phyloP scores from a whole-genome alignment of 2,888 invertebrate genomes.

The Drosophila anceps region DNA sequence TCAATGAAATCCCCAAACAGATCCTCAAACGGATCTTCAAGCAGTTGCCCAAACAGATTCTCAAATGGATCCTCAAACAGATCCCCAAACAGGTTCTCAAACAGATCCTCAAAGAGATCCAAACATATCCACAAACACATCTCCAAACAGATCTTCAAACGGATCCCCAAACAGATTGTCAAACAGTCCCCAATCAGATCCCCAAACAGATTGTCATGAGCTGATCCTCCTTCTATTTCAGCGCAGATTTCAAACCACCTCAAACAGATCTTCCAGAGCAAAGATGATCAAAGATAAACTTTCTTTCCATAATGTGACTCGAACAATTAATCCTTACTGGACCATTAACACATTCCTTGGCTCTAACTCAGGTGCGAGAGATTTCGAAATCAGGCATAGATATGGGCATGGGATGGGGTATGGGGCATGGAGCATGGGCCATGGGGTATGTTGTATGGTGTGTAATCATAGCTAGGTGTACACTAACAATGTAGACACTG shows the following conservation, averaged over 20 bases:
- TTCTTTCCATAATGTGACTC: neutral
- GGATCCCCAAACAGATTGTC: neutral
- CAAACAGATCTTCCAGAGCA: neutral
- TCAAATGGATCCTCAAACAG: neutral
- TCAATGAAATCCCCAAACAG: neutral
- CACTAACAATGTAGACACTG: conserved; percentile 34
- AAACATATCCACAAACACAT: neutral
- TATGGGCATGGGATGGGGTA: neutral
- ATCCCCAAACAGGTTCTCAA: neutral
- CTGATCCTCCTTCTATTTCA: neutral
- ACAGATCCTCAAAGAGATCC: neutral
- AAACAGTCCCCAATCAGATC: neutral
- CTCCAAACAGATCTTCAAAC: neutral
- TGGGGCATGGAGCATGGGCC: neutral
- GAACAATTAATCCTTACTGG: neutral
- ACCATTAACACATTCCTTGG: neutral
- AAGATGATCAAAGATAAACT: neutral
- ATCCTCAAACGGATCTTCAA: no score
- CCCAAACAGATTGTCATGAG: neutral
- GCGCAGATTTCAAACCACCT: no score
- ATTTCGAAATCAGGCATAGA: neutral
- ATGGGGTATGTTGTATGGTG: neutral
- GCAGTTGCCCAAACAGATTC: neutral
- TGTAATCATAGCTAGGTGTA: conserved; percentile 11
- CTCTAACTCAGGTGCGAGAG: neutral